A percentile compares a stretch with the other conserved stretches of the same genome.
These are phyloP conservation scores for Corythucha ciliata DNA, from an alignment of 2,888 invertebrate species.

Conservation along the genomic window DNA sequence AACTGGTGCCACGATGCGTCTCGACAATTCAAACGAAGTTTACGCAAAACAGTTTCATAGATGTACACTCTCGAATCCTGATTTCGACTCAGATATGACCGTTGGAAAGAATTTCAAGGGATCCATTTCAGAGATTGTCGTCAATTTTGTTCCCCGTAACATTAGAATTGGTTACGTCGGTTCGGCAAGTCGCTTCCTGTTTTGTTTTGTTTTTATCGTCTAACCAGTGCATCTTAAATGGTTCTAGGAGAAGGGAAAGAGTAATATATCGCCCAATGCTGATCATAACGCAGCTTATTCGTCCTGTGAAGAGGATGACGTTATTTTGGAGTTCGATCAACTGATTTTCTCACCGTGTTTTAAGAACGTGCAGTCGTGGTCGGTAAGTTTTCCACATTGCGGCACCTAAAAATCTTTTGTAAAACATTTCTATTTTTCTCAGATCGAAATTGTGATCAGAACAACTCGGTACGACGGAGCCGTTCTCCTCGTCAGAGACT, in stretches of 20 bases:
- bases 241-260: background rate
- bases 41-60: constrained; percentile 30
- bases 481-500: constrained; percentile 25
- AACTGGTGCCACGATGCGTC: constrained; percentile 41
- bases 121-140: constrained; percentile 44
- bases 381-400: constrained; percentile 4
- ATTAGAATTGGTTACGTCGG: constrained; percentile 7
- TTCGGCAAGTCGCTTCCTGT: background rate
- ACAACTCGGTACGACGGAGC: constrained; percentile 25
- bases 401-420: no score
- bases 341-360: constrained; percentile 20
- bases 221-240: background rate
- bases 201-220: background rate
- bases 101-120: constrained; percentile 46
- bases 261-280: constrained; percentile 13
- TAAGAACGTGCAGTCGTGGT: constrained; percentile 2
- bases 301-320: constrained; percentile 6
- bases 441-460: constrained; percentile 28
- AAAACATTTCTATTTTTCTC: constrained; percentile 5
- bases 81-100: constrained; percentile 42
- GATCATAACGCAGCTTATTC: constrained; percentile 16
- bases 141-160: constrained; percentile 41
- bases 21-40: constrained; percentile 42
- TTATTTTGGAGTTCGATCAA: constrained; percentile 13
- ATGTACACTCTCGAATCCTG: constrained; percentile 43